These are phyloP conservation scores for Sitobion miscanthi DNA, from an alignment of 1,140 invertebrate species.

Conservation along the genomic window DNA sequence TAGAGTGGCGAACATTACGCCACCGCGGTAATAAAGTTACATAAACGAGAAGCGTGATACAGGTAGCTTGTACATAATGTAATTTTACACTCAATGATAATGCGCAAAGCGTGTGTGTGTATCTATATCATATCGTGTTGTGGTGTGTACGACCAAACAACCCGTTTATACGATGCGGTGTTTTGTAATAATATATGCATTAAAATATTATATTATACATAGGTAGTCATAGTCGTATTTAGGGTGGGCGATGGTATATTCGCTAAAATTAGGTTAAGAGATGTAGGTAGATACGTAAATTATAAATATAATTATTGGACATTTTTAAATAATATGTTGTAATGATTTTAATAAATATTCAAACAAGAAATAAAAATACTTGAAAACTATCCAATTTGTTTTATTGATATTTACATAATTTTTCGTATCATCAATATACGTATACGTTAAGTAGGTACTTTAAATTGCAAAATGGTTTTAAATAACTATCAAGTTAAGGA, in stretches of 20 bases:
- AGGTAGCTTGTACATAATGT: conserved; percentile 1
- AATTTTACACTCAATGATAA: conserved; percentile 1
- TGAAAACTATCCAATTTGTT: no score
- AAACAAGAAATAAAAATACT: no score
- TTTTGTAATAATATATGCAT: neutral
- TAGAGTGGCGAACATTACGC: neutral
- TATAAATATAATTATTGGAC: no score
- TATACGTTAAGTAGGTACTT: no score
- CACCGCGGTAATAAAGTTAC: neutral
- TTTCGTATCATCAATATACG: no score
- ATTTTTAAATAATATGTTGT: no score
- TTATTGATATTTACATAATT: no score
- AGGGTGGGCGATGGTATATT: neutral
- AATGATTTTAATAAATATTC: no score
- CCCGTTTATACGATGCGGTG: neutral
- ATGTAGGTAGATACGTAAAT: no score
- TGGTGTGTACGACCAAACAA: neutral
- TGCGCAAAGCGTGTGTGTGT: neutral
- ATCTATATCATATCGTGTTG: neutral
- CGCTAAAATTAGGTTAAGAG: no score
- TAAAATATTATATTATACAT: neutral
- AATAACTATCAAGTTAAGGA: no score
- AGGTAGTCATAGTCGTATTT: neutral
- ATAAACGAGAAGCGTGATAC: neutral
- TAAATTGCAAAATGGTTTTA: no score